Percentiles rank a stretch among this genome's conserved stretches.
Conservation (phyloP, 2,797 vertebrate genomes). For the Hippocampus kuda region DNA sequence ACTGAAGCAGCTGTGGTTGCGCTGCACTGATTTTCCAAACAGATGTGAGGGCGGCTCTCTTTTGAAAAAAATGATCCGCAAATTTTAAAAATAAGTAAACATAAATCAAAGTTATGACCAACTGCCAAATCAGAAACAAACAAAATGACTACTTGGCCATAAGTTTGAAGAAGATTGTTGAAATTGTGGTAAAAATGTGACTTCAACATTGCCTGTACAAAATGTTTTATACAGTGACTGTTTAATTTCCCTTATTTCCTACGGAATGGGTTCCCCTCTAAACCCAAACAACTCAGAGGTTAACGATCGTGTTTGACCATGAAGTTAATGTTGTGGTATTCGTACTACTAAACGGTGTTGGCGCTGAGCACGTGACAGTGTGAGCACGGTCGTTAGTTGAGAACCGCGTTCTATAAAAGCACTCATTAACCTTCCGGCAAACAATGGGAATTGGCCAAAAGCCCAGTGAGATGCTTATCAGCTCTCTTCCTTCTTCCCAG, state of each 20-base stretch:
- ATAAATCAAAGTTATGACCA: background rate
- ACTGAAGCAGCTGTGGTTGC: background rate
- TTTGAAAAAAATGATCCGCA: background rate
- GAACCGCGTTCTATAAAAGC: background rate
- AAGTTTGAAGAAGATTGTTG: no score
- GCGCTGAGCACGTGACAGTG: background rate
- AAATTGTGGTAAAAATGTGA: background rate
- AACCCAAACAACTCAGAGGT: background rate
- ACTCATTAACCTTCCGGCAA: constrained; percentile 7
- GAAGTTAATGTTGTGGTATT: background rate
- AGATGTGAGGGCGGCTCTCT: background rate
- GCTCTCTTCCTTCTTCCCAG: constrained; percentile 49
- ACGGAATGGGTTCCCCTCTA: background rate
- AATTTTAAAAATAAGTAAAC: background rate
- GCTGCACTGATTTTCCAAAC: background rate
- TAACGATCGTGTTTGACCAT: background rate
- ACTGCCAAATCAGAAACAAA: background rate
- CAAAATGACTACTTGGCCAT: no score
- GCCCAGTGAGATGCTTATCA: constrained; percentile 57
- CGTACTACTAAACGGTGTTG: background rate
- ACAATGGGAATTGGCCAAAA: constrained; percentile 47
- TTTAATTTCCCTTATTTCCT: background rate
- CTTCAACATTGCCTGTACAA: no score
- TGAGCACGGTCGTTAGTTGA: background rate
- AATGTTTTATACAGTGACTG: background rate